Evolutionary conservation across 2,113 vertebrate species (phyloP), one percentile per base, ranked within the genome.

Genomic region (Oncorhynchus nerka): DNA sequence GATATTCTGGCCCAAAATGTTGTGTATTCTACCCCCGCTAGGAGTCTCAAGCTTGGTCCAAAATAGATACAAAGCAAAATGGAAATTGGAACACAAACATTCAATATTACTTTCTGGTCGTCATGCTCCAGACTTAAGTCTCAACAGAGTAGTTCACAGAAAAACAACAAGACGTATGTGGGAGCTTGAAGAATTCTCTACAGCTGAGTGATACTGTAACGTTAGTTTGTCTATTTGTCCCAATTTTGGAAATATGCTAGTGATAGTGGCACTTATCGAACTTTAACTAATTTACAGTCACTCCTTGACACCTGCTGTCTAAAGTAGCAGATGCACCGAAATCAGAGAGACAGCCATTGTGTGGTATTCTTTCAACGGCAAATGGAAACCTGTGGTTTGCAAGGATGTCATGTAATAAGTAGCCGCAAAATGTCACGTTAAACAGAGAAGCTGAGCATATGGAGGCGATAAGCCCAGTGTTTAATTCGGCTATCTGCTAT

Each of bases 1-100:
- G 28, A 30, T 67, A 67, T 30, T 28, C 16, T 32, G 28, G 28
- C 65, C 65, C 8, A 15, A 80, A 49, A 59, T 57, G 49, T 66
- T 76, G 34, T 74, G 64, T 67, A 24, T 20, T 75, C 11, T 20
- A 45, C 69, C 24, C 34, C 77, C 74, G 71, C 74, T 72, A 39
- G 48, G 76, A 79, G 57, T 39, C 66, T 45, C n/a, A 72, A 59
- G 1, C n/a, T 68, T 68, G 32, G 30, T 82, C 75, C 68, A 82
- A 71, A 84, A 79, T 71, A 73, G 48, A 74, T 66, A 73, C 51
- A 73, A 81, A 75, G 8, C 19, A 57, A 65, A 57, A 65, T 61
- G 24, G 57, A 70, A 73, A 78, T n/a, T 2, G 13, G 34, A 61
- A 20, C 70, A 59, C 4, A 49, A 75, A 64, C 51, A 71, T 34